Conservation (phyloP, 2,888 invertebrate species). For the Sarcophaga subvicina region DNA sequence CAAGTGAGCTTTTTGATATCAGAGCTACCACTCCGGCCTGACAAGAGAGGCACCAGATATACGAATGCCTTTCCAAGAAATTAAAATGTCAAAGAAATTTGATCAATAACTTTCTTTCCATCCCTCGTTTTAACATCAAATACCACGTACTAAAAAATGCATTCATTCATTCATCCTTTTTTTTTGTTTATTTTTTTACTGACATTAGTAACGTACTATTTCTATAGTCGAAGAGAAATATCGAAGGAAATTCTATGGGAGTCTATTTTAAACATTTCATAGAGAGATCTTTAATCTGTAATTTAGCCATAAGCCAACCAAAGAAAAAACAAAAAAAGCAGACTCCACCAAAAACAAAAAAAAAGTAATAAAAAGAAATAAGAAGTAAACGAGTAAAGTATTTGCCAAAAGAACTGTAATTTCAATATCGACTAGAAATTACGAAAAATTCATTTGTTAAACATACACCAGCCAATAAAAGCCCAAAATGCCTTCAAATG, state of each 20-base stretch:
- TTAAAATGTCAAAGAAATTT: too few species aligned
- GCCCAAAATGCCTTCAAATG: constrained; percentile 50
- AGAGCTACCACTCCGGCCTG: too few species aligned
- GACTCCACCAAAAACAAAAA: constrained; percentile 31
- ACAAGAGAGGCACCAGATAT: too few species aligned
- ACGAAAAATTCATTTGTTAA: constrained; percentile 64
- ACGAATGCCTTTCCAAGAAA: too few species aligned
- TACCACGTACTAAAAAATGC: constrained; percentile 15
- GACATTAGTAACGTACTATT: neutral
- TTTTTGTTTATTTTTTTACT: neutral
- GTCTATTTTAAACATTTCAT: constrained; percentile 56
- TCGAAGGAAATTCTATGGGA: constrained; percentile 42
- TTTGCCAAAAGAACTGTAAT: constrained; percentile 56
- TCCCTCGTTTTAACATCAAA: neutral
- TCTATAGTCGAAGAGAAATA: neutral
- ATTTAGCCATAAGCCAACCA: constrained; percentile 66
- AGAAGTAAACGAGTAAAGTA: constrained; percentile 4
- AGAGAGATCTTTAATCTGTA: constrained; percentile 66
- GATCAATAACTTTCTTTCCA: neutral
- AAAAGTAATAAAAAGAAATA: constrained; percentile 1
- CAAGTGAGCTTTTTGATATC: too few species aligned
- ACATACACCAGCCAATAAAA: constrained; percentile 39
- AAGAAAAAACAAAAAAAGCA: constrained; percentile 31
- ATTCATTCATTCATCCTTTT: constrained; percentile 29
- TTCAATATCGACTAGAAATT: constrained; percentile 65